These are phyloP conservation scores for Synaphobranchus kaupii DNA, from an alignment of 2,797 vertebrate genomes.

Conservation along the genomic window DNA sequence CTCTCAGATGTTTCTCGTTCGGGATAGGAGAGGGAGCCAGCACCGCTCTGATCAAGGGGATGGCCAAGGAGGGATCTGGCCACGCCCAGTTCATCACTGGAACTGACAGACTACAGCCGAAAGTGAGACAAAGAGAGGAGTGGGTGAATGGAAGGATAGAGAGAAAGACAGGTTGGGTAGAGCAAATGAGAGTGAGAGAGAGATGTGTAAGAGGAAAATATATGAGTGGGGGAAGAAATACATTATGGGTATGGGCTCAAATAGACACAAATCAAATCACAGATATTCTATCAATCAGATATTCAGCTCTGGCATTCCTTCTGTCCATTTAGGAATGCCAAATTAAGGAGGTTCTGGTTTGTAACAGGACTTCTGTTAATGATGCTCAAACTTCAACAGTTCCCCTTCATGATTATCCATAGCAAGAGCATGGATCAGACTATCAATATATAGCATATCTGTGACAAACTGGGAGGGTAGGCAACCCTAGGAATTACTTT, in stretches of 20 bases:
- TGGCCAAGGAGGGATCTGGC: constrained; percentile 75
- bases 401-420: not conserved
- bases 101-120: constrained; percentile 78
- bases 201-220: constrained; percentile 29
- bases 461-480: not conserved
- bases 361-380: not conserved
- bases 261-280: no score
- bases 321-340: not conserved
- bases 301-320: not conserved
- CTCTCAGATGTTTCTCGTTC: constrained; percentile 83
- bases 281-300: no score
- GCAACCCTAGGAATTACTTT: no score
- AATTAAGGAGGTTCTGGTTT: not conserved
- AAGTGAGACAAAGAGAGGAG: constrained; percentile 63
- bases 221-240: not conserved
- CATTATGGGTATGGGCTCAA: no score
- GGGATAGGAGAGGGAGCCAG: constrained; percentile 85
- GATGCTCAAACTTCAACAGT: not conserved
- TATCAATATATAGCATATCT: not conserved
- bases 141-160: not conserved
- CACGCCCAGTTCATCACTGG: constrained; percentile 80
- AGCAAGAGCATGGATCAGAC: not conserved
- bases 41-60: constrained; percentile 78
- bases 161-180: not conserved
- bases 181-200: not conserved